Evolutionary conservation across 2,113 vertebrate genomes (phyloP), one percentile per base, ranked within the genome.

Genomic region (Phainopepla nitens): DNA sequence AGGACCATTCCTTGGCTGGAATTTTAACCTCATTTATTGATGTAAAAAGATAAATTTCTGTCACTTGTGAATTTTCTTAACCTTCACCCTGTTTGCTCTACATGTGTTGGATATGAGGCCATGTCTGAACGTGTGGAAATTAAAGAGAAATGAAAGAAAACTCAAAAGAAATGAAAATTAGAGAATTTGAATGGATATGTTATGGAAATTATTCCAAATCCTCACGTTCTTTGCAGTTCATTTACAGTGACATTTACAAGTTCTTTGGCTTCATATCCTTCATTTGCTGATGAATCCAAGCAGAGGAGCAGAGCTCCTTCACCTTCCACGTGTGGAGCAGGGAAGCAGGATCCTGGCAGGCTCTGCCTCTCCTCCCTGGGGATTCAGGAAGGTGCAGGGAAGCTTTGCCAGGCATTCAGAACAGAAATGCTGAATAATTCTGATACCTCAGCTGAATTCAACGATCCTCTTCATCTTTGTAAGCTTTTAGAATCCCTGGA

Each of bases 61-160:
- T n/a, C 10, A 16, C 62, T 29, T 16, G 3, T 41, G 28, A n/a
- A 1, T 47, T 18, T 6, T 54, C 50, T 47, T 61, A 22, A 70
- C 68, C 22, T 68, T 45, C 33, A 8, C 23, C 16, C 24, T 41
- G 0, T 81, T 87, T 51, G 31, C 80, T 64, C 1, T 23, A 0
- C 7, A 0, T 7, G 2, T 18, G 3, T n/a, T 31, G 7, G 29
- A 2, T 33, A 1, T 10, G 62, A 49, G 58, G 71, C 41, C 1
- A 0, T 45, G 58, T 21, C 65, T 51, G 72, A 96, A 45, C 17
- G 8, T 1, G 1, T 42, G 39, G 50, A 45, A 47, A 42, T 6
- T 24, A 24, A 4, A 65, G 51, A 35, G 35, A 89, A 68, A 39
- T 3, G 19, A 29, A 2, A 54, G 42, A 25, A 60, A 82, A 21